Conservation (phyloP, 2,888 invertebrate genomes). For the Punctoribates punctum region DNA sequence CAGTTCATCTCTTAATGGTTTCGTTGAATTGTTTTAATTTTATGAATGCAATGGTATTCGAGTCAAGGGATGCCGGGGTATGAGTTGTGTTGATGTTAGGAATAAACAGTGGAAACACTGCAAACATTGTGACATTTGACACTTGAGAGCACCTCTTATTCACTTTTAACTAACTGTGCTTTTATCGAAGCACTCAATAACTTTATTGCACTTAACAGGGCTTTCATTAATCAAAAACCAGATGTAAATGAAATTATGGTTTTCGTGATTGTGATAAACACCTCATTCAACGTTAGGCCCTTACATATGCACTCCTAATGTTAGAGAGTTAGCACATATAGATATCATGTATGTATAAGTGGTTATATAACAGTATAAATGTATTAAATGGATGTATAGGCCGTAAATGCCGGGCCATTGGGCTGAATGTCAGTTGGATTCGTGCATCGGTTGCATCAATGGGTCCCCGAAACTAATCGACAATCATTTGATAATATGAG, state of each 20-base stretch:
- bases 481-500: slow-evolving; percentile 30
- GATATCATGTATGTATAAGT: not conserved
- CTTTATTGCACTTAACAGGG: slow-evolving; percentile 19
- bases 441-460: slow-evolving; percentile 17
- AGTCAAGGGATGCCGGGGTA: not conserved
- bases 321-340: slow-evolving; percentile 6
- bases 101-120: not conserved
- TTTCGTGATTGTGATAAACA: slow-evolving; percentile 19
- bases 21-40: too few relatives aligned
- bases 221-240: slow-evolving; percentile 28
- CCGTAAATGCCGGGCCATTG: not conserved
- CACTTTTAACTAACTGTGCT: slow-evolving; percentile 24
- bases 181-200: slow-evolving; percentile 29
- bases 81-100: not conserved
- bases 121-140: slow-evolving; percentile 24
- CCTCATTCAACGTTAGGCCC: slow-evolving; percentile 25
- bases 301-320: not conserved
- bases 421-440: slow-evolving; percentile 17
- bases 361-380: too few relatives aligned
- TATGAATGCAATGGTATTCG: too few relatives aligned
- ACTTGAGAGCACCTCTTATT: slow-evolving; percentile 12
- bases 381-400: too few relatives aligned
- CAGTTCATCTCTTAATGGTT: too few relatives aligned
- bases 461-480: slow-evolving; percentile 29
- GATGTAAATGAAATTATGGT: slow-evolving; percentile 25